Conservation (phyloP, 2,797 vertebrate genomes). For the Stomatorhinus walkeri region DNA sequence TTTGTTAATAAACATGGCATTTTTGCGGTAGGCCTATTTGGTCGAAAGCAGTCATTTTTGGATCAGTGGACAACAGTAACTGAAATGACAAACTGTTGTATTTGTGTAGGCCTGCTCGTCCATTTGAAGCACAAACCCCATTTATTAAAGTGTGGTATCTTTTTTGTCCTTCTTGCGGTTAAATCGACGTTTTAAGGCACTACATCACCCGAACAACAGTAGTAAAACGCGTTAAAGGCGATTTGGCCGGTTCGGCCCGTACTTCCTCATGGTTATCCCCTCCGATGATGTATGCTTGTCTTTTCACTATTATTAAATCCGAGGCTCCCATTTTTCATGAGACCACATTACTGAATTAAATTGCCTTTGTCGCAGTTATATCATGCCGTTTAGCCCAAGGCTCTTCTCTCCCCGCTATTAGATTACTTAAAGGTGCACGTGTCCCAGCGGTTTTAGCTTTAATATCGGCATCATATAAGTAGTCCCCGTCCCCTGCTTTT, state of each 20-base stretch:
- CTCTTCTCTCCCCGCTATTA: not conserved
- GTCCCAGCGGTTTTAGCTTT: conserved; percentile 15
- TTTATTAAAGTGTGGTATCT: not conserved
- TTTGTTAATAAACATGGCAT: not conserved
- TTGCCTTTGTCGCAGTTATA: conserved; percentile 22
- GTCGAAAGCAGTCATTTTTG: not conserved
- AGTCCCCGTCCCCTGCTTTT: not conserved
- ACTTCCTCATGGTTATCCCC: conserved; percentile 8
- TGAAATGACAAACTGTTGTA: not conserved
- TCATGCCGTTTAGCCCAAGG: conserved; percentile 11
- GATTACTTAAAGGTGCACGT: conserved; percentile 13
- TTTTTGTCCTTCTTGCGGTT: not conserved
- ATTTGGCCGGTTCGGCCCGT: not conserved
- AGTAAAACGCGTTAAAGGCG: conserved; percentile 9
- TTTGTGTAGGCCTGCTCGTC: not conserved
- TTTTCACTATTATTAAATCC: conserved; percentile 17
- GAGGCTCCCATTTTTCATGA: conserved; percentile 21
- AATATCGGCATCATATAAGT: conserved; percentile 17
- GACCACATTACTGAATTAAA: conserved; percentile 22
- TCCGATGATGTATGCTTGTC: conserved; percentile 21
- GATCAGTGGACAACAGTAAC: not conserved
- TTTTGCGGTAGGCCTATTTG: not conserved
- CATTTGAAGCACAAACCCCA: not conserved
- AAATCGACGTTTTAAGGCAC: not conserved
- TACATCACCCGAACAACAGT: not conserved